These are phyloP conservation scores for Ametastegia equiseti DNA, from an alignment of 2,888 invertebrate genomes.

Conservation along the genomic window DNA sequence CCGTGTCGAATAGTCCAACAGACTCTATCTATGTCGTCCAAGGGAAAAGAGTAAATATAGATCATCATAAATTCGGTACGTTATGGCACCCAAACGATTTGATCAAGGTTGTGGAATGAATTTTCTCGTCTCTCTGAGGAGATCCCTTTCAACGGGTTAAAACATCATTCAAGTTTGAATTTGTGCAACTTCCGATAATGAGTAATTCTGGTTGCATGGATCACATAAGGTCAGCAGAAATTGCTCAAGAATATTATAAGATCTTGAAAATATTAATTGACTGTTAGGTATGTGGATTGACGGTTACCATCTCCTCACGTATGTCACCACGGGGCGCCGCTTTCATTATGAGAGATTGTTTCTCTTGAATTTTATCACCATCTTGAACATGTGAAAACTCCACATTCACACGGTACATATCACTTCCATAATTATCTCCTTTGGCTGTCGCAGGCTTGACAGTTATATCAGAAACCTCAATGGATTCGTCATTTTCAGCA, in stretches of 20 bases:
- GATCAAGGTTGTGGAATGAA: neutral
- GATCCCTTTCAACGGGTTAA: neutral
- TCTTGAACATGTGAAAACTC: slow-evolving; percentile 58
- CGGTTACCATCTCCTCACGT: slow-evolving; percentile 28
- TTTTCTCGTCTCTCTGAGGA: neutral
- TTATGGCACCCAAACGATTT: neutral
- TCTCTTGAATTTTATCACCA: slow-evolving; percentile 57
- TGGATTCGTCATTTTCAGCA: slow-evolving; percentile 62
- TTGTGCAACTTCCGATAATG: neutral
- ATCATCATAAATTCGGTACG: neutral
- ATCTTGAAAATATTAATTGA: neutral
- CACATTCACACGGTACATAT: slow-evolving; percentile 66
- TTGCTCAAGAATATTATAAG: neutral
- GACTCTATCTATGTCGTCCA: slow-evolving; percentile 58
- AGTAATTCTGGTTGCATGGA: neutral
- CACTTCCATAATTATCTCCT: slow-evolving; percentile 73
- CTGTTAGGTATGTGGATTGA: neutral
- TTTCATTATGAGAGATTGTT: slow-evolving; percentile 66
- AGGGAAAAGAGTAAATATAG: neutral
- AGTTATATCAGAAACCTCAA: slow-evolving; percentile 63
- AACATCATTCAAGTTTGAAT: neutral
- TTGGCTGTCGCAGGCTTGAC: slow-evolving; percentile 68
- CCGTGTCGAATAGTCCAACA: slow-evolving; percentile 63
- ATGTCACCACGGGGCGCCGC: slow-evolving; percentile 66
- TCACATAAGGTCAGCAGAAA: neutral